A percentile compares a stretch with the other conserved stretches of the same genome.
phyloP scores from a whole-genome alignment of 2,113 vertebrate species.

The Tragulus kanchil region DNA sequence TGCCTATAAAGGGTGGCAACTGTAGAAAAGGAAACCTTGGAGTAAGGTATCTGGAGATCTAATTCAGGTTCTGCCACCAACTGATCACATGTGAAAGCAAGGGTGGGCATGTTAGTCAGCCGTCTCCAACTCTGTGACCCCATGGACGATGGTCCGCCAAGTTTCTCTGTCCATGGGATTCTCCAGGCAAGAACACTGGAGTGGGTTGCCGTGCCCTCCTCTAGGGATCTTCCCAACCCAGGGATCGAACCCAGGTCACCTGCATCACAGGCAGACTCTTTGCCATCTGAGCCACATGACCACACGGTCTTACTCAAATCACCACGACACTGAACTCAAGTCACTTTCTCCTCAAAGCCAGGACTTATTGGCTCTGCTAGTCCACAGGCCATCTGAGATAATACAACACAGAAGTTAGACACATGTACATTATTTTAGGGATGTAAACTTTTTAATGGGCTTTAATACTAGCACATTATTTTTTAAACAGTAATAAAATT shows the following conservation, averaged over 20 bases:
- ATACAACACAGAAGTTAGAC: not conserved
- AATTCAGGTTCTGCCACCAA: not conserved
- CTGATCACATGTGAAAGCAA: not conserved
- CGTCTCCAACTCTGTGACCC: rapidly evolving
- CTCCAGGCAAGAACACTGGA: not conserved
- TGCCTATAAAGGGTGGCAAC: not conserved
- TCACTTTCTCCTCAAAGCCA: not conserved
- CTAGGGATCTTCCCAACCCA: not conserved
- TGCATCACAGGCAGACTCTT: not conserved
- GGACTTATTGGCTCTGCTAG: not conserved
- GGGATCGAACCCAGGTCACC: not conserved
- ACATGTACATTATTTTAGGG: not conserved
- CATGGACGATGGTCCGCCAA: not conserved
- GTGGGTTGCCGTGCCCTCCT: not conserved
- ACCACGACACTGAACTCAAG: not conserved
- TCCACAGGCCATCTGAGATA: not conserved
- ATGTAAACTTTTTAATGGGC: conserved; percentile 12
- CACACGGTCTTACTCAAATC: not conserved
- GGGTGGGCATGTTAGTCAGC: not conserved
- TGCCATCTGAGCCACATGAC: not conserved
- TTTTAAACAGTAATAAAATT: conserved; percentile 38
- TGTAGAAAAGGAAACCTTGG: not conserved
- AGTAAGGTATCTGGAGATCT: conserved; percentile 9
- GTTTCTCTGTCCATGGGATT: not conserved
- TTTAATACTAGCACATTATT: not conserved